Conservation (phyloP, 2,888 invertebrate genomes). For the Priocnemis perturbator region DNA sequence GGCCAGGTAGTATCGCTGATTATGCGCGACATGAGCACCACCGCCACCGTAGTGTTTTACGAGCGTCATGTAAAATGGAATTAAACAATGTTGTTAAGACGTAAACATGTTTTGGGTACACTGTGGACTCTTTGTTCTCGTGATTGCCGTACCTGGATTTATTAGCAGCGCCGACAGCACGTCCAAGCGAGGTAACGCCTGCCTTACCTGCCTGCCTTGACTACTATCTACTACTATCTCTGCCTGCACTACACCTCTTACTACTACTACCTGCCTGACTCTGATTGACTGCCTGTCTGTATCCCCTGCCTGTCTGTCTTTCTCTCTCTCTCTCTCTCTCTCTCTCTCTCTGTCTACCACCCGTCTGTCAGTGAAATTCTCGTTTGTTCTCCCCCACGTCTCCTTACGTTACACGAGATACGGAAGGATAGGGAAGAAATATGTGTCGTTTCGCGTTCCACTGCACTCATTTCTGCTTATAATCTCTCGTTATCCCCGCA, state of each 20-base stretch:
- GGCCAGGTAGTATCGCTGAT: slow-evolving; percentile 67
- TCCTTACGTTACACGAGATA: background rate
- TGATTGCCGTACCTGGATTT: slow-evolving; percentile 74
- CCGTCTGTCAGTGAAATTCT: background rate
- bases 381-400: background rate
- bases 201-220: slow-evolving; percentile 16
- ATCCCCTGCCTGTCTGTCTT: slow-evolving; percentile 20
- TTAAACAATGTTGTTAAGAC: slow-evolving; percentile 75
- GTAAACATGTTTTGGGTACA: slow-evolving; percentile 75
- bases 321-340: background rate
- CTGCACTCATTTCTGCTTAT: too few species aligned
- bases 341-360: background rate
- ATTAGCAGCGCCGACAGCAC: slow-evolving; percentile 72
- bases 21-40: slow-evolving; percentile 65
- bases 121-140: slow-evolving; percentile 74
- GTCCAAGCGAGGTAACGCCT: slow-evolving; percentile 72
- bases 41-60: slow-evolving; percentile 62
- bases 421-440: too few species aligned
- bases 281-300: background rate
- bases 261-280: slow-evolving; percentile 1
- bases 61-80: slow-evolving; percentile 73
- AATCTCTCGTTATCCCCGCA: too few species aligned
- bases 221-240: slow-evolving; percentile 15
- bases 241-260: slow-evolving; percentile 10
- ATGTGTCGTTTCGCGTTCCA: too few species aligned